Base-by-base conservation (phyloP, 2,797 vertebrate species). In the Notolepis coatsorum region DNA sequence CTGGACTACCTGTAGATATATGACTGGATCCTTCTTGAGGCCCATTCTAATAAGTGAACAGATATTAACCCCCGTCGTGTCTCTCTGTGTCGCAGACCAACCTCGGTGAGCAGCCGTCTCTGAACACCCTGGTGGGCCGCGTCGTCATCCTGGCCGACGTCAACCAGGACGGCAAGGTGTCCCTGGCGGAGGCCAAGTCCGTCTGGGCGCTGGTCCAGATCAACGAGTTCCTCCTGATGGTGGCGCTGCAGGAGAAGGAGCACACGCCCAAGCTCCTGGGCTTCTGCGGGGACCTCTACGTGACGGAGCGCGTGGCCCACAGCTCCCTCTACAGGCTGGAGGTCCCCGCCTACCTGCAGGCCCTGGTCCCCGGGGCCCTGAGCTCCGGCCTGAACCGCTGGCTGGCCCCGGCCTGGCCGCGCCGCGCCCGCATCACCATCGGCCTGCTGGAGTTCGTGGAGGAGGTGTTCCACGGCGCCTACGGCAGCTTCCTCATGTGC, bases 381-480 rank as follows among this genome's bases (percentile, higher is more conserved):
- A 95, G 89, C 61, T 78, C 86, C 1, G 54, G 94, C 21, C 30
- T 98, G 46, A 97, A 96, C 87, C 96, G 92, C 82, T 99, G 97
- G 97, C 92, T 97, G 0, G 95, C 96, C 0, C 98, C 97, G 0
- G 92, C 97, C 0, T 99, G 98, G 98, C 96, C 98, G 0, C 92
- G 92, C 25, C 84, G 97, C 2, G 97, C 97, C 2, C 96, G 95
- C 66, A 94, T 98, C 0, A 92, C 96, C 84, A 95, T 99, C 0
- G 98, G 98, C 28, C 90, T 99, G n/a, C 90, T 99, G 84, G 98
- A 99, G 80, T 98, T 99, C 0, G 95, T 98, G 79, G 98, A 99
- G 64, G 98, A 99, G 71, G 95, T 99, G 5, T 99, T 99, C 86
- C 98, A 99, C 0, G 96, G 98, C 0, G 84, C 95, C 25, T 96